Evolutionary conservation across 2,797 vertebrate genomes (phyloP).

Genomic region (Karalla daura): DNA sequence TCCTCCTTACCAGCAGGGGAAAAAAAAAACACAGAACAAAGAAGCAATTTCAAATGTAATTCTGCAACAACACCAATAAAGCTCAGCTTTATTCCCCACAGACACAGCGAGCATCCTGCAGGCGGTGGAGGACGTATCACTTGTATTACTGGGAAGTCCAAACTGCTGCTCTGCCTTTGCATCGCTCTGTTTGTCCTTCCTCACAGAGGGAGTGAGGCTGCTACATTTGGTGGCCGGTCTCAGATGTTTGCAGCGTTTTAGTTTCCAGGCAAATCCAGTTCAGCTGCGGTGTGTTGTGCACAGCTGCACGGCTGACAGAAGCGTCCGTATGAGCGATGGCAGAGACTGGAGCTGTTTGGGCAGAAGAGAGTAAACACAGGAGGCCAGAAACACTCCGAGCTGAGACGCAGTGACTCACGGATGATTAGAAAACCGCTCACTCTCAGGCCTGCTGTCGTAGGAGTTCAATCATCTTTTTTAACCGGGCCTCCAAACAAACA

Average conservation of each 20-base stretch:
- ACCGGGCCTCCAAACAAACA: background rate
- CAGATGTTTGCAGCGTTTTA: background rate
- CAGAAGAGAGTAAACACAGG: background rate
- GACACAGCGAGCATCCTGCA: constrained; percentile 26
- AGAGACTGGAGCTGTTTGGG: no score
- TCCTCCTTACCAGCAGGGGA: background rate
- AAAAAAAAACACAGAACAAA: constrained; percentile 19
- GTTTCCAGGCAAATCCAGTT: background rate
- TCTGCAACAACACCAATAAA: constrained; percentile 60
- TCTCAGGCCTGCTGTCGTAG: background rate
- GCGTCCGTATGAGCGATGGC: background rate
- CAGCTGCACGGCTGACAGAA: background rate
- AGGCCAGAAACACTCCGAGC: background rate
- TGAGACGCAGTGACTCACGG: background rate
- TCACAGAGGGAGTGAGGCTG: background rate
- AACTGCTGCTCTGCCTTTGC: constrained; percentile 14
- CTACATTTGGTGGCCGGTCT: background rate
- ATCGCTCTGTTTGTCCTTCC: background rate
- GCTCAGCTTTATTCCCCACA: constrained; percentile 24
- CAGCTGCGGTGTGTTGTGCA: background rate
- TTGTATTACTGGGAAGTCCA: constrained; percentile 13
- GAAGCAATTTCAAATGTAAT: constrained; percentile 63
- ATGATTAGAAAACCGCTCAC: background rate
- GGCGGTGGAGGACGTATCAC: constrained; percentile 5
- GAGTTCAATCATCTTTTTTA: background rate